Evolutionary conservation across 2,888 invertebrate species (phyloP).

Genomic region (Rhyacophila evoluta): DNA sequence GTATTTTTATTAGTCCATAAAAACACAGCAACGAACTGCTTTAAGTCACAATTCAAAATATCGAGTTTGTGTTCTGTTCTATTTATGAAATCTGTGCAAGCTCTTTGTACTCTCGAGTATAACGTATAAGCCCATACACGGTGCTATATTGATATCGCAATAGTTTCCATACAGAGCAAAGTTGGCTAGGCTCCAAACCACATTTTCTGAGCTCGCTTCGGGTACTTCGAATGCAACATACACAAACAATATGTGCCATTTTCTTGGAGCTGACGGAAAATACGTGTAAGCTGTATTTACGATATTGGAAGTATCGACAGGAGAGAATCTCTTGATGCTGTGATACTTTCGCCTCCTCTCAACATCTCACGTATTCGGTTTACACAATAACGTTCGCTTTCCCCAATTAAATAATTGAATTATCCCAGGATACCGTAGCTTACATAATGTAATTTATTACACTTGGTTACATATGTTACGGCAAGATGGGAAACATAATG

Average conservation of each 20-base stretch:
- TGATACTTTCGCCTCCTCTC: not conserved
- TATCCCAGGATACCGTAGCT: no score
- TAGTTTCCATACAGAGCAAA: not conserved
- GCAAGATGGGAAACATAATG: no score
- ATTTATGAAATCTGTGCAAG: conserved; percentile 9
- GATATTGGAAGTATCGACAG: conserved; percentile 16
- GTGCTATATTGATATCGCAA: not conserved
- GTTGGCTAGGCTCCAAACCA: conserved; percentile 19
- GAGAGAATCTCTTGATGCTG: not conserved
- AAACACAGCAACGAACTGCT: not conserved
- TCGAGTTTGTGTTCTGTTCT: not conserved
- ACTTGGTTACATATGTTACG: no score
- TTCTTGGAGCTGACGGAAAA: not conserved
- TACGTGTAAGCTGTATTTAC: conserved; percentile 14
- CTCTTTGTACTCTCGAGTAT: not conserved
- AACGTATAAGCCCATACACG: not conserved
- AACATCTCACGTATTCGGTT: not conserved
- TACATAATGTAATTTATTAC: no score
- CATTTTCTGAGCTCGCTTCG: conserved; percentile 12
- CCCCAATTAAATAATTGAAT: no score
- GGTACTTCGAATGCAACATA: not conserved
- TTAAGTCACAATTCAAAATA: not conserved
- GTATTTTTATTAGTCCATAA: not conserved
- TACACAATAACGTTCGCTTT: not conserved
- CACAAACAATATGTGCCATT: conserved; percentile 23